These are phyloP conservation scores for Corythoichthys intestinalis DNA, from an alignment of 2,113 vertebrate genomes.

Conservation along the genomic window DNA sequence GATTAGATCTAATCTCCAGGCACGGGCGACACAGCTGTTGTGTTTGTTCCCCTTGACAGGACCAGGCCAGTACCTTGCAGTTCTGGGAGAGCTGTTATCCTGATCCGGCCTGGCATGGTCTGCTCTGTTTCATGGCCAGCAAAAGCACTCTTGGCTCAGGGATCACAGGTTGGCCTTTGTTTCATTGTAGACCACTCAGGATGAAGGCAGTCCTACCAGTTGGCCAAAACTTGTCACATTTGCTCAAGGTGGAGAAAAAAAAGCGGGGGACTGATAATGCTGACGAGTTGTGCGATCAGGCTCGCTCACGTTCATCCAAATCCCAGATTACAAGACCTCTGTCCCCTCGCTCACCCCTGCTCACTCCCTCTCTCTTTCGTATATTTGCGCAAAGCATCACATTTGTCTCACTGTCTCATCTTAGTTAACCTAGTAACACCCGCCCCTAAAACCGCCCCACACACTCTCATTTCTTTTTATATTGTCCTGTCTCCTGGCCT, in stretches of 20 bases:
- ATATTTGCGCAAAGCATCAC: conserved; percentile 44
- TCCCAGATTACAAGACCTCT: conserved; percentile 74
- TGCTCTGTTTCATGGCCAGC: conserved; percentile 24
- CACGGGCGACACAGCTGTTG: conserved; percentile 56
- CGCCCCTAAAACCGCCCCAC: neutral
- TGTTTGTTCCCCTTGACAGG: conserved; percentile 46
- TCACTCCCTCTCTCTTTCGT: conserved; percentile 36
- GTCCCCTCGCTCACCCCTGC: conserved; percentile 10
- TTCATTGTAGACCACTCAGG: conserved; percentile 7
- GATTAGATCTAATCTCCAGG: conserved; percentile 60
- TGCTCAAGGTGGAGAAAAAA: conserved; percentile 20
- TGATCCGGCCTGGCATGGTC: conserved; percentile 13
- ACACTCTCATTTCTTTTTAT: conserved; percentile 21
- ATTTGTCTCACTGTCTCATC: conserved; percentile 40
- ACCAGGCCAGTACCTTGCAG: conserved; percentile 21
- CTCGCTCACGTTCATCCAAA: conserved; percentile 69
- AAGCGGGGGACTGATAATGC: conserved; percentile 49
- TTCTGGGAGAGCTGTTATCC: conserved; percentile 23
- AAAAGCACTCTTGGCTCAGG: conserved; percentile 25
- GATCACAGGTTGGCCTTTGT: conserved; percentile 17
- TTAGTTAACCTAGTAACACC: conserved; percentile 47
- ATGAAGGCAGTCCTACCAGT: conserved; percentile 14
- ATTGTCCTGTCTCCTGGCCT: conserved; percentile 24
- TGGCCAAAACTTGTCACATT: conserved; percentile 26
- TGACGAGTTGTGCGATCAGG: conserved; percentile 56